Percentiles rank a stretch among this genome's conserved stretches.
phyloP scores from a whole-genome alignment of 2,888 invertebrate species.

The Sabellastarte sp. region DNA sequence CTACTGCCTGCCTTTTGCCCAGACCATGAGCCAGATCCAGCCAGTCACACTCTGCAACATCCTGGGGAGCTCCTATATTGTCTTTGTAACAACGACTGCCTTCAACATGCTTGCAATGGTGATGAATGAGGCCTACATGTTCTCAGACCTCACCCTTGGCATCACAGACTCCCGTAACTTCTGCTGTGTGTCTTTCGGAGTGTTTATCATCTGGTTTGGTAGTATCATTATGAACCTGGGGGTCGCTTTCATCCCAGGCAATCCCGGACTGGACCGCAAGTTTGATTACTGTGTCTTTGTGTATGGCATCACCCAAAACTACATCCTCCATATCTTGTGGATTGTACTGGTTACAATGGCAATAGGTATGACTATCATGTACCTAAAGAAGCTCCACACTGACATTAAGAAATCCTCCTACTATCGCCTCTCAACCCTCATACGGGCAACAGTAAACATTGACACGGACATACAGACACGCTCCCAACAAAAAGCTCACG shows the following conservation, averaged over 20 bases:
- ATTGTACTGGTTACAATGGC: constrained; percentile 84
- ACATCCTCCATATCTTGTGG: constrained; percentile 87
- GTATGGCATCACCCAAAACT: constrained; percentile 83
- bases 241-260: constrained; percentile 56
- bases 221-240: constrained; percentile 87
- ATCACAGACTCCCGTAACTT: constrained; percentile 40
- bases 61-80: constrained; percentile 83
- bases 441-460: constrained; percentile 30
- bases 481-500: constrained; percentile 11
- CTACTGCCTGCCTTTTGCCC: constrained; percentile 47
- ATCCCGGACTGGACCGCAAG: constrained; percentile 64
- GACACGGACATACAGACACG: constrained; percentile 17
- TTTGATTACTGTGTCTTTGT: constrained; percentile 73
- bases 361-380: constrained; percentile 78
- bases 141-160: constrained; percentile 34
- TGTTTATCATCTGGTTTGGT: constrained; percentile 92
- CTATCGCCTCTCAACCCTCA: constrained; percentile 28
- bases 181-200: constrained; percentile 80
- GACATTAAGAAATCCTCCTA: constrained; percentile 44
- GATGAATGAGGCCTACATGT: constrained; percentile 55
- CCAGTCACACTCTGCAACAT: constrained; percentile 67
- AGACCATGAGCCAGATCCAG: constrained; percentile 20
- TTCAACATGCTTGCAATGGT: constrained; percentile 75
- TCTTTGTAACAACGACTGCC: constrained; percentile 84
- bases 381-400: constrained; percentile 75